Base-by-base conservation (phyloP, 2,888 invertebrate species). In the Axea sp. region DNA sequence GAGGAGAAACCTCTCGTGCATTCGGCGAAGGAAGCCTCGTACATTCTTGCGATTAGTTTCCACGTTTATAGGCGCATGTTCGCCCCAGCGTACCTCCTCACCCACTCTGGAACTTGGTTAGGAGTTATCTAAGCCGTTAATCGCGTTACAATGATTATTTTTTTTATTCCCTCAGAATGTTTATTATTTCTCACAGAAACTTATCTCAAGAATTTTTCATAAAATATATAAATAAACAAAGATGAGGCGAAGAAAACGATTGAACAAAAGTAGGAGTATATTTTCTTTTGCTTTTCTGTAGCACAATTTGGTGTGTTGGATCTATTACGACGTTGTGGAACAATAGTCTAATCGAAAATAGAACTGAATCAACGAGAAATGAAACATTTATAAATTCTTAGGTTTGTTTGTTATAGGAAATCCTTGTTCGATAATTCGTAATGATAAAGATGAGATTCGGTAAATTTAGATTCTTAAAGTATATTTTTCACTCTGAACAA, bases 11-110 rank as follows among this genome's bases (percentile, higher is more conserved):
- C 67, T 60, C 60, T 60, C 60, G 60, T 49, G 30, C 33, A 59
- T 51, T 73, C 51, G 35, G 45, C 37, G 33, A 5, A 72, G 30
- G 73, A 73, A 67, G 73, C 67, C 73, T 47, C 35, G 49, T 51
- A 14, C 35, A 49, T 73, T 67, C 57, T 67, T 17, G 67, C 57
- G 73, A 67, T 73, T 67, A 73, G 73, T 73, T 68, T 68, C 47
- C 62, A 55, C 60, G 35, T 55, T 62, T 62, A 62, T 41, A 39
- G 19, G 53, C 47, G 15, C 47, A 43, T 15, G 33, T 17, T 28
- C 47, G 33, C 26, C 2, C 9, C 9, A 7, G 8, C 33, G 33
- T 37, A 11, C 2, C 8, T 8, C 4, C 24, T 9, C 9, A 30
- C 28, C 55, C 30, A 47, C 47, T 39, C 57, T 19, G 15, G 28